These are phyloP conservation scores for Paramuricea clavata DNA, from an alignment of 92 coral and sea anemone genomes.

Conservation along the genomic window DNA sequence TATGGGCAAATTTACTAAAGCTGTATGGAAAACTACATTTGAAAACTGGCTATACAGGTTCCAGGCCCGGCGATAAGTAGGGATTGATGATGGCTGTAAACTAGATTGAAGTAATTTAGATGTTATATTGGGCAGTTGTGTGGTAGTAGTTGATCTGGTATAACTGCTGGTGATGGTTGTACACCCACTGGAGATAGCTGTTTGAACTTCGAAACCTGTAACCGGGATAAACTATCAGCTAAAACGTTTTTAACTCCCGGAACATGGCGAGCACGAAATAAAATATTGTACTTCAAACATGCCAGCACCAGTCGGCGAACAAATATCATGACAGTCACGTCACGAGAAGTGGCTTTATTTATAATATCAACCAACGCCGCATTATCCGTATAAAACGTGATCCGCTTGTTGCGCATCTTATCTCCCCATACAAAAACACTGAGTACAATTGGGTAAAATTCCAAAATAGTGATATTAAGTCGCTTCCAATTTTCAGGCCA, in stretches of 20 bases:
- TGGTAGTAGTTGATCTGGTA: background rate
- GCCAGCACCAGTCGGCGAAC: constrained; percentile 8
- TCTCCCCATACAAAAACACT: constrained; percentile 57
- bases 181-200: background rate
- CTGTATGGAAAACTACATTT: too few relatives aligned
- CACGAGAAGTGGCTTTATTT: constrained; percentile 43
- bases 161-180: constrained; percentile 22
- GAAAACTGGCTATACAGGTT: too few relatives aligned
- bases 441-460: constrained; percentile 36
- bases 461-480: background rate
- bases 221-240: constrained; percentile 20
- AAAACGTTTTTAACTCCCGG: background rate
- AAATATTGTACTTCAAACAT: constrained; percentile 2
- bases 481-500: constrained; percentile 47
- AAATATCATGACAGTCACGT: constrained; percentile 21
- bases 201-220: constrained; percentile 16
- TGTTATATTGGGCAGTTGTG: background rate
- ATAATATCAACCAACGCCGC: constrained; percentile 34
- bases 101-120: constrained; percentile 55
- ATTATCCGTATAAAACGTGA: too few relatives aligned
- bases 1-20: too few relatives aligned
- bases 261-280: constrained; percentile 2
- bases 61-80: constrained; percentile 21
- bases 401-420: too few relatives aligned
- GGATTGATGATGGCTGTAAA: constrained; percentile 71